Base-by-base conservation (phyloP, 2,113 vertebrate species). In the Oreochromis tanganicae region DNA sequence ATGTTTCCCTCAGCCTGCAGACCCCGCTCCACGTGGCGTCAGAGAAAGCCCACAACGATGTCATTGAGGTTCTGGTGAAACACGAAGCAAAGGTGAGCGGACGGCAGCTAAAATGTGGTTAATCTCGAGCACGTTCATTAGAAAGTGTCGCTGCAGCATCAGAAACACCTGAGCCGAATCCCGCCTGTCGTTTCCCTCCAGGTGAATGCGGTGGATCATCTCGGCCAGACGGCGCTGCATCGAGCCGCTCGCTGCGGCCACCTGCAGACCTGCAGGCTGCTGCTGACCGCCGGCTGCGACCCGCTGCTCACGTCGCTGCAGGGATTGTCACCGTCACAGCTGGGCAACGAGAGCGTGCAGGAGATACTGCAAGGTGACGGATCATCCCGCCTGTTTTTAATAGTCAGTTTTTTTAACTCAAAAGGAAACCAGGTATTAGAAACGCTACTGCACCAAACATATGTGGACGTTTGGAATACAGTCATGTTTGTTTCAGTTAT, bases 21-120 rank as follows among this genome's bases (percentile, higher is more conserved):
- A 98, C 97, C 0, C 97, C 98, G 11, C 95, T 98, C 80, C 98
- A 98, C 29, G 95, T 98, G 27, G 98, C 98, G 2, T 96, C 98
- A 29, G 98, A 98, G 93, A 97, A 97, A 93, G 97, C 97, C 43
- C 97, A 98, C 91, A 98, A 98, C 6, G 98, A 98, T 71, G 97
- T 98, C 86, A 95, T 98, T 90, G 98, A 99, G 91, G 97, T 98
- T 81, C 94, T 99, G 48, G 97, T 98, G 94, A 98, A 98, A 90
- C 98, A 98, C 6, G 98, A 97, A 87, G 98, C 97, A n/a, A 98
- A 98, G 97, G 98, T 98, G 92, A 92, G 87, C 1, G 2, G 19
- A 12, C 63, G 2, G 68, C 71, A 75, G 24, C 16, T 50, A 16
- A 50, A 32, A 32, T 48, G 21, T 48, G 41, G 24, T 73, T 46